Base-by-base conservation (phyloP, 2,888 invertebrate species). In the Bellardia bayeri region DNA sequence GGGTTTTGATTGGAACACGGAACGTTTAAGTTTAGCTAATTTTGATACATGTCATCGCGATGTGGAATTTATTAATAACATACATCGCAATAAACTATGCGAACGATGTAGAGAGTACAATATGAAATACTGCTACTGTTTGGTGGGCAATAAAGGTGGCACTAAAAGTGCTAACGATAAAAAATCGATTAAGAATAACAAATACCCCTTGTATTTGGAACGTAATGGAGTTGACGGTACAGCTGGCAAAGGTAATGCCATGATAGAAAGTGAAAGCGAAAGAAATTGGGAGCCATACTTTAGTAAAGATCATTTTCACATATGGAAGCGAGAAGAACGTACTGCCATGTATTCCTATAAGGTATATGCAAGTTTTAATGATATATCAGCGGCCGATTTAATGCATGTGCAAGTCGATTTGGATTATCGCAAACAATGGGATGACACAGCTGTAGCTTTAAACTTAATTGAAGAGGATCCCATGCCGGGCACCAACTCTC, bases 351-450 rank as follows among this genome's bases (percentile, higher is more conserved):
- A 95, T 91, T 96, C 97, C 16, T 98, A 98, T 91, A 98, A 98
- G 95, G 97, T 98, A 0, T 98, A 97, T 94, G 98, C 97, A 0
- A 95, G 95, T 1, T 98, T 97, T 91, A 94, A 95, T 74, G 98
- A 98, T 90, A 96, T 98, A 1, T 94, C 95, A 0, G 97, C 97
- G 0, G 95, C 95, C 79, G 97, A 98, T 92, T 97, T 98, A 93
- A 94, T 98, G 0, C 96, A 96, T 88, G 96, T 97, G 0, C 98
- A 98, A 93, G 95, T 97, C 23, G 97, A 98, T 92, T 95, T 96
- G 0, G 95, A 95, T 33, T 98, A 97, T 93, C 95, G 98, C 13
- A 95, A 95, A 72, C 94, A 95, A 78, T 98, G 98, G 98, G 98
- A 98, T 93, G 94, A 95, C 0, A 97, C 97, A 0, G 97, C 97